Percentiles rank a stretch among this genome's conserved stretches.
phyloP scores from a whole-genome alignment of 2,888 invertebrate species.

The Nudaria mundana region DNA sequence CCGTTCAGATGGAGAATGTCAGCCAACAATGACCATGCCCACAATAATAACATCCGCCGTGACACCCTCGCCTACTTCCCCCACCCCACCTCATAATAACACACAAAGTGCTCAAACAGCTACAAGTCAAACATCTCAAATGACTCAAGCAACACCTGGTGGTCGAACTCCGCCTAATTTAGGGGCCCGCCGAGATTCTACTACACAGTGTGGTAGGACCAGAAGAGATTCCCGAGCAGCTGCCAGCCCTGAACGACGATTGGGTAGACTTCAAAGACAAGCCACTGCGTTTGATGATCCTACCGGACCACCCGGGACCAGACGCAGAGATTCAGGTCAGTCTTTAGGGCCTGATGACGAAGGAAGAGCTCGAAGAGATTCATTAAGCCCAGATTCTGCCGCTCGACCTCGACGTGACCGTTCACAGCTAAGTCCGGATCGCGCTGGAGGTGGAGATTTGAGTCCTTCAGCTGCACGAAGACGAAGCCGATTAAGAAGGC shows the following conservation, averaged over 20 bases:
- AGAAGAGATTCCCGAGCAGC: conserved; percentile 84
- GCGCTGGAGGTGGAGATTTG: conserved; percentile 89
- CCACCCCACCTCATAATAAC: conserved; percentile 73
- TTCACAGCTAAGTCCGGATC: conserved; percentile 89
- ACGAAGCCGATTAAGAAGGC: conserved; percentile 86
- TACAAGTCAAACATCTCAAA: conserved; percentile 49
- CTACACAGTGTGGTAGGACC: conserved; percentile 89
- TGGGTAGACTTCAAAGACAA: conserved; percentile 90
- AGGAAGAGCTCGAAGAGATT: conserved; percentile 90
- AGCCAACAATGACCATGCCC: conserved; percentile 81
- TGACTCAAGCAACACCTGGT: conserved; percentile 53
- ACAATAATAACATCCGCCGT: conserved; percentile 92
- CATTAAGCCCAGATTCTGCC: conserved; percentile 94
- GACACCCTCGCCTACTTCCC: conserved; percentile 91
- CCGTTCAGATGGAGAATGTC: conserved; percentile 83
- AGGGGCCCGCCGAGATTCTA: conserved; percentile 88
- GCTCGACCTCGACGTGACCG: conserved; percentile 88
- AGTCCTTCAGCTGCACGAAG: conserved; percentile 88
- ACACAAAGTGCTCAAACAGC: conserved; percentile 52
- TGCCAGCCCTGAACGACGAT: conserved; percentile 85
- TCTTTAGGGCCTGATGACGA: conserved; percentile 92
- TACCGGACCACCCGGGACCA: conserved; percentile 84
- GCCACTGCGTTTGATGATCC: conserved; percentile 95
- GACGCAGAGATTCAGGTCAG: conserved; percentile 90
- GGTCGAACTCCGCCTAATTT: conserved; percentile 71